Percentiles rank a stretch among this genome's conserved stretches.
Evolutionary conservation across 2,888 invertebrate species (phyloP).

Genomic region (Chrysolina oricalcia): DNA sequence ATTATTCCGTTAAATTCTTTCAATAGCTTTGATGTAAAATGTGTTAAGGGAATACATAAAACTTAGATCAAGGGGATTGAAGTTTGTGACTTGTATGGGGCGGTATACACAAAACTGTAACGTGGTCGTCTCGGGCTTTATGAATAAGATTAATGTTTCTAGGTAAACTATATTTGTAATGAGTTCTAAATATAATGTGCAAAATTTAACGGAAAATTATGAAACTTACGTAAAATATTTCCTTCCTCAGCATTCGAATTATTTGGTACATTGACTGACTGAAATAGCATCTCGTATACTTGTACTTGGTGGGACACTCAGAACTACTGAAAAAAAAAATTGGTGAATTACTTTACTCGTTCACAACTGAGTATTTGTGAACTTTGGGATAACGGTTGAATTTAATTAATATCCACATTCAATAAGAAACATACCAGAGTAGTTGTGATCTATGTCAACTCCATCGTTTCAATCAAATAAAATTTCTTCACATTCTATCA

Average conservation of each 20-base stretch:
- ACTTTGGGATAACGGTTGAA: slow-evolving; percentile 11
- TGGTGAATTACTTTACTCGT: background rate
- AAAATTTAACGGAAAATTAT: background rate
- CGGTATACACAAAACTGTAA: too few relatives aligned
- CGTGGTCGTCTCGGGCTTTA: too few relatives aligned
- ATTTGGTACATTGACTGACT: slow-evolving; percentile 14
- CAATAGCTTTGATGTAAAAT: too few relatives aligned
- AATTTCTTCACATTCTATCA: slow-evolving; percentile 9
- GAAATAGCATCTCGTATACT: slow-evolving; percentile 13
- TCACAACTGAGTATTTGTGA: too few relatives aligned
- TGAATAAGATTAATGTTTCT: too few relatives aligned
- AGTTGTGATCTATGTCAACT: slow-evolving; percentile 1
- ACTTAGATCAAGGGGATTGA: too few relatives aligned
- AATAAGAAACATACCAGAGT: slow-evolving; percentile 26
- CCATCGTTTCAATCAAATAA: slow-evolving; percentile 4
- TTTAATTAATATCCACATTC: slow-evolving; percentile 28
- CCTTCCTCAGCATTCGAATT: slow-evolving; percentile 20
- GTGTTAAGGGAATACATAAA: too few relatives aligned
- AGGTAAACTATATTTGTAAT: slow-evolving; percentile 1
- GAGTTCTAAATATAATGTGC: slow-evolving; percentile 7
- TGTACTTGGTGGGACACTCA: slow-evolving; percentile 16
- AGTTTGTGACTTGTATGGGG: too few relatives aligned
- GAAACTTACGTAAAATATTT: slow-evolving; percentile 21
- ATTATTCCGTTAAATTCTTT: too few relatives aligned
- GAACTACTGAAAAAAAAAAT: slow-evolving; percentile 8